These are phyloP conservation scores for Salvelinus fontinalis DNA, from an alignment of 2,113 vertebrate genomes.

Conservation along the genomic window DNA sequence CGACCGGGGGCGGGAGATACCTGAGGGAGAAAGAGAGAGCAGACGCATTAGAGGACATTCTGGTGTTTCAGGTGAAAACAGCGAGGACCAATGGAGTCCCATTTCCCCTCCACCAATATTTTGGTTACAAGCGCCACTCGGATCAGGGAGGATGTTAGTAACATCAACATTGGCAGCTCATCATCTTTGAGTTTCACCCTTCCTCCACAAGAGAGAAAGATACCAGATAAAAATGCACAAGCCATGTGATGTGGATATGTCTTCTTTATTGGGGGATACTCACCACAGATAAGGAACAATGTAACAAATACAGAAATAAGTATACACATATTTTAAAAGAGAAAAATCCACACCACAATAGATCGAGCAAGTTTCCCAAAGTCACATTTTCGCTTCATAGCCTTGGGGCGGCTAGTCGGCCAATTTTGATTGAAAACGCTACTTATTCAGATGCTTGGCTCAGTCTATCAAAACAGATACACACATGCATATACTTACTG, in stretches of 20 bases:
- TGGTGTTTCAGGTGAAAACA: background rate
- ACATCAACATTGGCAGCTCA: background rate
- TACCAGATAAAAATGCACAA: background rate
- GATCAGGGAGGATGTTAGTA: constrained; percentile 4
- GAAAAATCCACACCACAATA: too few species aligned
- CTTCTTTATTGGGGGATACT: too few species aligned
- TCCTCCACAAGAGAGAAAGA: background rate
- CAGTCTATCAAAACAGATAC: too few species aligned
- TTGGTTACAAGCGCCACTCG: background rate
- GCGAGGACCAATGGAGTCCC: background rate
- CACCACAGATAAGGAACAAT: too few species aligned
- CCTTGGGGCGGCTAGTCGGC: too few species aligned
- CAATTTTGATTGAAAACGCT: too few species aligned
- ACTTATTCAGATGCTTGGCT: too few species aligned
- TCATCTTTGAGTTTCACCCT: background rate
- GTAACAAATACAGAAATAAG: too few species aligned
- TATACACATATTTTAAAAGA: too few species aligned
- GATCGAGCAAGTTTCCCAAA: too few species aligned
- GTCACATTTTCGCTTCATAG: too few species aligned
- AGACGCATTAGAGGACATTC: background rate
- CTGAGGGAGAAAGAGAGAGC: constrained; percentile 56
- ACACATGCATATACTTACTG: background rate
- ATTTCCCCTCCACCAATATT: background rate
- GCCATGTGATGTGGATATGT: background rate
- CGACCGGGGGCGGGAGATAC: constrained; percentile 87